Evolutionary conservation across 1,140 invertebrate genomes (phyloP).

Genomic region (Drosophila busckii): DNA sequence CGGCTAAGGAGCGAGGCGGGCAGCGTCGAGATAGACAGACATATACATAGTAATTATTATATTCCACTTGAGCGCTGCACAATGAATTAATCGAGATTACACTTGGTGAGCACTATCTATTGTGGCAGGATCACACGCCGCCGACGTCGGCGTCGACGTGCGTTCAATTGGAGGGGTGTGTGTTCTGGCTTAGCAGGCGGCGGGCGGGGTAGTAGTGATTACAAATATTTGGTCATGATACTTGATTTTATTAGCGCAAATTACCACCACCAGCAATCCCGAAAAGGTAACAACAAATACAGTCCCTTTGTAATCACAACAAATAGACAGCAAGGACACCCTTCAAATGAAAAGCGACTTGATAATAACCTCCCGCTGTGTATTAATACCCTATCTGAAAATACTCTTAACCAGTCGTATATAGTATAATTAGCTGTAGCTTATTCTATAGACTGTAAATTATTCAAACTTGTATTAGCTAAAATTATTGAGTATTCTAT

Average conservation of each 20-base stretch:
- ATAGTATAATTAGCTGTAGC: no score
- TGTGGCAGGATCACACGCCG: slow-evolving; percentile 32
- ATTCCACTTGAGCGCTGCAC: slow-evolving; percentile 71
- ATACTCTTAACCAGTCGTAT: no score
- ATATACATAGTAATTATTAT: slow-evolving; percentile 69
- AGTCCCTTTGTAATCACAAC: slow-evolving; percentile 68
- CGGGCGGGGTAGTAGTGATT: neutral
- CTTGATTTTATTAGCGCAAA: slow-evolving; percentile 78
- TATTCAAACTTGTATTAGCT: no score
- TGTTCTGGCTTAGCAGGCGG: no score
- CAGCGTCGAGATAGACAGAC: slow-evolving; percentile 5
- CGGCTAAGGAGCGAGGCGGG: neutral
- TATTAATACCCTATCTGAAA: slow-evolving; percentile 36
- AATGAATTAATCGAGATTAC: slow-evolving; percentile 76
- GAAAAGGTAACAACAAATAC: slow-evolving; percentile 37
- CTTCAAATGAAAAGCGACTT: slow-evolving; percentile 47
- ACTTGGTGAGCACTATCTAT: slow-evolving; percentile 65
- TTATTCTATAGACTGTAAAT: no score
- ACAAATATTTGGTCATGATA: slow-evolving; percentile 60
- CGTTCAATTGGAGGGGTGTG: neutral
- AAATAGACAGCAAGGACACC: slow-evolving; percentile 47
- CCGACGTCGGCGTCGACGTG: slow-evolving; percentile 5
- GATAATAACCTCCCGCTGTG: slow-evolving; percentile 73
- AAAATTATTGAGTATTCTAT: no score
- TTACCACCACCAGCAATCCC: slow-evolving; percentile 62